phyloP scores from a whole-genome alignment of 1,140 invertebrate species.

The Lasaia peninsularis region DNA sequence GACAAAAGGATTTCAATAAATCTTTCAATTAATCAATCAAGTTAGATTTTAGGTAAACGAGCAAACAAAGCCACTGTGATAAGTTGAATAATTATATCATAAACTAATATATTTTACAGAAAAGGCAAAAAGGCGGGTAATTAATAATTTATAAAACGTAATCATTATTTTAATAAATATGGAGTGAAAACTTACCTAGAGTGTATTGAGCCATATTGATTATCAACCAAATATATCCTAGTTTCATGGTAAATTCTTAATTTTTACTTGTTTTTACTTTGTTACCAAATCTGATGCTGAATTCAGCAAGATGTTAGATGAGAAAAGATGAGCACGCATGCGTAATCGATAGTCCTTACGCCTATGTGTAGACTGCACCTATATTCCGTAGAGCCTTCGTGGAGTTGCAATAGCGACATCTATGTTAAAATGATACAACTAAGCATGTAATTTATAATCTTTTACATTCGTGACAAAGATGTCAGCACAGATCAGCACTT shows the following conservation, averaged over 20 bases:
- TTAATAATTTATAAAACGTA: too few relatives aligned
- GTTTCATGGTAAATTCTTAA: conserved; percentile 39
- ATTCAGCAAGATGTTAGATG: conserved; percentile 34
- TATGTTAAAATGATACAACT: neutral
- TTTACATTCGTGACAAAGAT: too few relatives aligned
- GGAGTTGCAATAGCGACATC: neutral
- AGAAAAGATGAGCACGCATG: conserved; percentile 36
- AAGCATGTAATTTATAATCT: too few relatives aligned
- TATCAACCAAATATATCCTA: conserved; percentile 38
- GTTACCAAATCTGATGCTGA: conserved; percentile 27
- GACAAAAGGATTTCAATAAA: too few relatives aligned
- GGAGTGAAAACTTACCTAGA: conserved; percentile 39
- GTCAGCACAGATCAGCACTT: too few relatives aligned
- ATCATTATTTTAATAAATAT: neutral
- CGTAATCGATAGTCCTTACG: conserved; percentile 53
- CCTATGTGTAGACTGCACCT: conserved; percentile 15
- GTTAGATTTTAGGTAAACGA: too few relatives aligned
- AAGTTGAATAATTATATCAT: too few relatives aligned
- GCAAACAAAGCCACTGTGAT: too few relatives aligned
- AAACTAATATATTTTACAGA: too few relatives aligned
- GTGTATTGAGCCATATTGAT: conserved; percentile 33
- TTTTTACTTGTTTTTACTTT: neutral
- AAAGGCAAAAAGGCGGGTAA: neutral
- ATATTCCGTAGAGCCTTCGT: neutral
- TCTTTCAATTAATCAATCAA: too few relatives aligned